These are phyloP conservation scores for Bubo blakistoni DNA, from an alignment of 2,113 vertebrate genomes.

Conservation along the genomic window DNA sequence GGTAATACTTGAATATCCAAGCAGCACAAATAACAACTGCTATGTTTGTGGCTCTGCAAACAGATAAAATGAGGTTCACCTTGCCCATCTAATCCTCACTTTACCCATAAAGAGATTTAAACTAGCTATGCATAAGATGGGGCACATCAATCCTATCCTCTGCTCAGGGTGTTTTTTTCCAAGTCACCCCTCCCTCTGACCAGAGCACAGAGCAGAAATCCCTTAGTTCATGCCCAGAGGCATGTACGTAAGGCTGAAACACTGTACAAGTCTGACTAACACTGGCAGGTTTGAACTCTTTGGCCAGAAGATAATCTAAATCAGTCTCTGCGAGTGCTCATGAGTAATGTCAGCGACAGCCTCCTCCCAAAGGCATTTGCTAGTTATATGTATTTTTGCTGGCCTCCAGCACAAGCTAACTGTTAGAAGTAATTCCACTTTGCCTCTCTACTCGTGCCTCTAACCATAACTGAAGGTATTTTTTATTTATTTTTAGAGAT, in stretches of 20 bases:
- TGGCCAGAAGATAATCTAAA: not conserved
- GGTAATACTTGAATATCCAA: not conserved
- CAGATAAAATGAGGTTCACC: not conserved
- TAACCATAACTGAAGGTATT: not conserved
- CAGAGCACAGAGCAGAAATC: not conserved
- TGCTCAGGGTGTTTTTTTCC: not conserved
- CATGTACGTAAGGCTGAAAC: not conserved
- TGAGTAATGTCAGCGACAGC: not conserved
- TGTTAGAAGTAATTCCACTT: not conserved
- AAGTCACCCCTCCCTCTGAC: not conserved
- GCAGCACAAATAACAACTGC: not conserved
- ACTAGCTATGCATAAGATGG: not conserved
- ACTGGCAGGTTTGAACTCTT: not conserved
- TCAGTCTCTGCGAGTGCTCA: not conserved
- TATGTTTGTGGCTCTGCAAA: not conserved
- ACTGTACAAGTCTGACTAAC: not conserved
- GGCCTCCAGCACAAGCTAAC: not conserved
- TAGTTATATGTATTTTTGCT: not conserved
- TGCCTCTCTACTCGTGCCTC: not conserved
- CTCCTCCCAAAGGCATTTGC: not conserved
- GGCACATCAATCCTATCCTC: not conserved
- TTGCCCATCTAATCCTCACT: not conserved
- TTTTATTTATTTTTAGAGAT: not conserved
- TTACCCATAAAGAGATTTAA: not conserved
- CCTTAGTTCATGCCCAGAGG: not conserved